These are phyloP conservation scores for Bacillus rossius DNA, from an alignment of 1,140 invertebrate species.

Conservation along the genomic window DNA sequence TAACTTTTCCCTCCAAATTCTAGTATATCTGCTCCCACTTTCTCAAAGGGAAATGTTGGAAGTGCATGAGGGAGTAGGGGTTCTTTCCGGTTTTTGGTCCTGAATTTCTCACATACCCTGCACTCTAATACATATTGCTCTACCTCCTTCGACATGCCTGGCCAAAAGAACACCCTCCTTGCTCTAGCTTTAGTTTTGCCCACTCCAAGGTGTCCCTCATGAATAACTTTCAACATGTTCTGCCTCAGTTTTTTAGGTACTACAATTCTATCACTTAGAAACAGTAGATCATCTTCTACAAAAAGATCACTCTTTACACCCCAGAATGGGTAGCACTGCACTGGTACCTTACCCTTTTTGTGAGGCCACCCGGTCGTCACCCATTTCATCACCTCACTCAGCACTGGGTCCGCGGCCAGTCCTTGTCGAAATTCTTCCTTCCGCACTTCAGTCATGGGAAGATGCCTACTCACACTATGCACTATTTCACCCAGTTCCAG, in stretches of 20 bases:
- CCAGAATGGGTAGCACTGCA: conserved; percentile 17
- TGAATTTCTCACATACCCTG: conserved; percentile 15
- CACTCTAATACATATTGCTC: neutral
- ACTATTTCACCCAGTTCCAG: neutral
- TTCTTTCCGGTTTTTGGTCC: conserved; percentile 18
- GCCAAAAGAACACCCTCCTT: conserved; percentile 24
- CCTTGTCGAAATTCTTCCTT: neutral
- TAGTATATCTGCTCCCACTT: conserved; percentile 20
- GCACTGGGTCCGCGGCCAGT: neutral
- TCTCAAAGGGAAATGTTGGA: conserved; percentile 21
- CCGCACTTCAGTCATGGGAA: neutral
- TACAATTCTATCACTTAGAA: no score
- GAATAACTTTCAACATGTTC: conserved; percentile 31
- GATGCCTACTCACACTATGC: neutral
- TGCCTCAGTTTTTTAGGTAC: conserved; percentile 19
- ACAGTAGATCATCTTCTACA: conserved; percentile 30
- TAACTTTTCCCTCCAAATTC: no score
- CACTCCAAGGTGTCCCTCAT: conserved; percentile 34
- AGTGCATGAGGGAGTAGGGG: conserved; percentile 22
- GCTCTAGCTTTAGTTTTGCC: conserved; percentile 21
- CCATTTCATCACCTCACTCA: conserved; percentile 4
- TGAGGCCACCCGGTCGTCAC: no score
- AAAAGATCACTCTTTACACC: conserved; percentile 24
- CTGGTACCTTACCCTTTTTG: conserved; percentile 14
- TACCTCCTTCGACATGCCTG: conserved; percentile 5